Base-by-base conservation (phyloP, 2,888 invertebrate genomes). In the Buathra laborator region DNA sequence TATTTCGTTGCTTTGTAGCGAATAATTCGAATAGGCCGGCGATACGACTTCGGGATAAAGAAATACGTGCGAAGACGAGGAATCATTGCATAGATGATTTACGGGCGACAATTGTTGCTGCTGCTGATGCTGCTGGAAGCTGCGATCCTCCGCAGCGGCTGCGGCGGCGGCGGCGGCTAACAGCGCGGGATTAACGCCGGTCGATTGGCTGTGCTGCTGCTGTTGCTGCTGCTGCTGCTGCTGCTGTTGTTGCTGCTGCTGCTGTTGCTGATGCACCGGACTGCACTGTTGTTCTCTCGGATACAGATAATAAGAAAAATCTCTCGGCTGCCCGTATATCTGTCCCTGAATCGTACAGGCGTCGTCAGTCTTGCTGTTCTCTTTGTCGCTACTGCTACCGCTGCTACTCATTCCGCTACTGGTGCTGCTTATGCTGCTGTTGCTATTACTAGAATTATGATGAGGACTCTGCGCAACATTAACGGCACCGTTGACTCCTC, bases 121-220 rank as follows among this genome's bases (percentile, higher is more conserved):
- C 91, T 90, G 72, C 90, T 90, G 83, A 32, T 68, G 62, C 3
- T 19, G 19, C 14, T 90, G 90, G 62, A 89, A 90, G 43, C 84
- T 88, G 24, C 90, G 86, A 5, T 92, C 91, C 71, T 92, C 92
- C 48, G 91, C 91, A 3, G 93, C 90, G n/a, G 94, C 92, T 37
- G 95, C 94, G 5, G 94, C 94, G 2, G 91, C 95, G 24, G 91
- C 94, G 12, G 92, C 95, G 1, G 93, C 92, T 29, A 93, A 80
- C 0, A 93, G 87, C 0, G 92, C 92, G 3, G 92, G 92, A 83
- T 91, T 92, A 6, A 92, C 87, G 2, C 91, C 90, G 2, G 87
- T 37, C 2, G 88, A 46, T 37, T 81, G 74, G 46, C 48, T 72
- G 6, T 83, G 87, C 19, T n/a, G 70, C 14, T 76, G 56, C 37